These are phyloP conservation scores for Phrynocephalus forsythii DNA, from an alignment of 2,797 vertebrate species.

Conservation along the genomic window DNA sequence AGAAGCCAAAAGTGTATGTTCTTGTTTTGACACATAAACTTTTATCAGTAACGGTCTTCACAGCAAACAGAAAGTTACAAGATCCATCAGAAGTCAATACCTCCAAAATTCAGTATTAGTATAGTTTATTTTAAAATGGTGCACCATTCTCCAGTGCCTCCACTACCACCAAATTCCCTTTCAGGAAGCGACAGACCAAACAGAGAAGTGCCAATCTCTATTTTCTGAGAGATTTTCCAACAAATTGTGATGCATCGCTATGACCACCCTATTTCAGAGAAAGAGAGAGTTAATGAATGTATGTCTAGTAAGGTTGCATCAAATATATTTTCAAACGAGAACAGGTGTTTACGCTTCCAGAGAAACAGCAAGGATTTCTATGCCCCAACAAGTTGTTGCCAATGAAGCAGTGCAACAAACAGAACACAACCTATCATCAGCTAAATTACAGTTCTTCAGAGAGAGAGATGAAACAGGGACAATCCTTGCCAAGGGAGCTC, in stretches of 20 bases:
- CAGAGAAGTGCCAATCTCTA: neutral
- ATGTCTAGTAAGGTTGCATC: neutral
- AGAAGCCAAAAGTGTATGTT: neutral
- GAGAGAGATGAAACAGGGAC: neutral
- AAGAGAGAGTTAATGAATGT: neutral
- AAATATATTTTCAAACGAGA: neutral
- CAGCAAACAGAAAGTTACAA: neutral
- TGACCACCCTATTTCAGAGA: neutral
- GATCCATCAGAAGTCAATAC: neutral
- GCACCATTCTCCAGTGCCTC: too few species aligned
- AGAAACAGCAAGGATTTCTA: neutral
- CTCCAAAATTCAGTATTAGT: neutral
- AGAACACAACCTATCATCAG: conserved; percentile 6
- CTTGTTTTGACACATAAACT: neutral
- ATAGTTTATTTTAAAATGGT: neutral
- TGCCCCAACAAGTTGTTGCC: neutral
- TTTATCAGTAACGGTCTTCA: neutral
- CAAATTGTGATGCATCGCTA: neutral
- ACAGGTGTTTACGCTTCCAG: neutral
- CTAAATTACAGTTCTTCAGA: neutral
- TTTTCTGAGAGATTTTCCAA: neutral
- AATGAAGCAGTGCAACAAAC: neutral
- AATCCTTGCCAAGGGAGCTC: neutral
- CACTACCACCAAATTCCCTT: too few species aligned
- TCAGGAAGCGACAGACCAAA: too few species aligned